These are phyloP conservation scores for Platalea minor DNA, from an alignment of 2,797 vertebrate genomes.

Conservation along the genomic window DNA sequence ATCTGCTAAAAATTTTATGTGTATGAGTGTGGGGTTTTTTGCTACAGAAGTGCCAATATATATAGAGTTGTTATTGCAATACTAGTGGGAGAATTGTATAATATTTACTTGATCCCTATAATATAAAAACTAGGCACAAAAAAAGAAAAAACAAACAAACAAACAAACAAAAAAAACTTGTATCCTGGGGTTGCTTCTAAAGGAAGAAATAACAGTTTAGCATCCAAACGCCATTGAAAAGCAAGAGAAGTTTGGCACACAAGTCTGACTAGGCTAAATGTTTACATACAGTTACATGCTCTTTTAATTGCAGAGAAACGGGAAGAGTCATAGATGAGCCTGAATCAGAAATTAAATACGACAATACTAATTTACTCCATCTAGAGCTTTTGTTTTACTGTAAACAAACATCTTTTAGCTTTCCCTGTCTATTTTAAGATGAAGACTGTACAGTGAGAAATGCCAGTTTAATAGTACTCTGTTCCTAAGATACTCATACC, in stretches of 20 bases:
- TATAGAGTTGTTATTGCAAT: not conserved
- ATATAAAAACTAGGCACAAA: not conserved
- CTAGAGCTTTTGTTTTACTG: conserved; percentile 43
- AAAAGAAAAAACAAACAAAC: fast-evolving
- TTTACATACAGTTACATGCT: not conserved
- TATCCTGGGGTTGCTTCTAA: not conserved
- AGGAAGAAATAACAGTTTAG: not conserved
- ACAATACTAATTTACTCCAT: conserved; percentile 4
- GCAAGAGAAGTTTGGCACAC: not conserved
- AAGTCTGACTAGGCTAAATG: not conserved
- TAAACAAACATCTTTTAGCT: conserved; percentile 38
- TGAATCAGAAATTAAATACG: conserved; percentile 43
- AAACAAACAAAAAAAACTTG: too few relatives aligned
- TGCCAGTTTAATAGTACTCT: not conserved
- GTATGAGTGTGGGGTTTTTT: not conserved
- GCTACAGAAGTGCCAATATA: not conserved
- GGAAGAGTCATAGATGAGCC: not conserved
- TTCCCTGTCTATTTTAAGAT: conserved; percentile 24
- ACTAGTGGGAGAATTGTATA: not conserved
- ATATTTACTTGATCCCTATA: not conserved
- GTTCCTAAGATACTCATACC: not conserved
- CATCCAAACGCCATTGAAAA: not conserved
- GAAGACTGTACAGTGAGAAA: not conserved
- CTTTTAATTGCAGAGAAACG: conserved; percentile 27
- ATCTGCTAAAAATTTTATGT: not conserved